Conservation (phyloP, 1,140 invertebrate genomes). For the Aphis gossypii region DNA sequence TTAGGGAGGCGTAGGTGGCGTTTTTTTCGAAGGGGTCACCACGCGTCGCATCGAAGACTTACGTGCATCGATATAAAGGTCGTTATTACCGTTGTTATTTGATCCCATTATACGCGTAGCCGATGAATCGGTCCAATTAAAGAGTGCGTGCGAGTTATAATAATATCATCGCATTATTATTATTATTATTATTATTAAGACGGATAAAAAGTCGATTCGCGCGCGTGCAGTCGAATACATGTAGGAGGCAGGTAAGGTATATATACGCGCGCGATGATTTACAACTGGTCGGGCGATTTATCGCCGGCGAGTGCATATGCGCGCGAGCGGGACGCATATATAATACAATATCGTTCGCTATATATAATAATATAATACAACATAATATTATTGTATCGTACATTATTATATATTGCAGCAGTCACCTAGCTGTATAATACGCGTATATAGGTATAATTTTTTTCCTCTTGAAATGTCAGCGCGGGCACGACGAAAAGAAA, state of each 20-base stretch:
- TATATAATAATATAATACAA: neutral
- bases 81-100: neutral
- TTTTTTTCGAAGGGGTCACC: neutral
- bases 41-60: neutral
- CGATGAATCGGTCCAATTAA: conserved; percentile 54
- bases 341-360: neutral
- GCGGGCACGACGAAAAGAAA: conserved; percentile 9
- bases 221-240: neutral
- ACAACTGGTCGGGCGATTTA: conserved; percentile 44
- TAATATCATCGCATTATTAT: neutral
- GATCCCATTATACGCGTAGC: neutral
- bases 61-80: neutral
- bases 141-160: neutral
- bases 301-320: conserved; percentile 14
- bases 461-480: conserved; percentile 40
- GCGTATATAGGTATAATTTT: neutral
- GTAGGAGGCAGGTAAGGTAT: neutral
- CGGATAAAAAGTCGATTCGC: conserved; percentile 11
- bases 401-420: neutral
- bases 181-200: neutral
- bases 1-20: conserved; percentile 6
- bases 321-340: neutral
- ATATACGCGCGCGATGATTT: conserved; percentile 41
- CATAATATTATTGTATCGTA: conserved; percentile 3
- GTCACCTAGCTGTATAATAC: neutral